Conservation (phyloP, 2,797 vertebrate genomes). For the Poeciliopsis turneri region DNA sequence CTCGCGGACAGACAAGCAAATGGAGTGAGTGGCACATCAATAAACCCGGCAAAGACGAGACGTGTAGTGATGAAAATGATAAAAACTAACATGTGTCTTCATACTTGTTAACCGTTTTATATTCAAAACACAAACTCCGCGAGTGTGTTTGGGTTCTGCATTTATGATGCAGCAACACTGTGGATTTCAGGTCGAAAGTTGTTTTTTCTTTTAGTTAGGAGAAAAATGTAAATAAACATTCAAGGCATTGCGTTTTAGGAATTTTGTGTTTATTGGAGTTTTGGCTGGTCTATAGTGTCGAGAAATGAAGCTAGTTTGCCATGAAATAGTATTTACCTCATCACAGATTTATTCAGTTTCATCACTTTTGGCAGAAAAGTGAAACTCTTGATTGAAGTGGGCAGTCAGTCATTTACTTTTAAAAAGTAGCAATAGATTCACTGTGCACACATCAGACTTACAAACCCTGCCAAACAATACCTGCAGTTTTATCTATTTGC, state of each 20-base stretch:
- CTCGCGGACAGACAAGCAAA: constrained; percentile 26
- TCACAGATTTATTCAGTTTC: neutral
- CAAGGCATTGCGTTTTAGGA: constrained; percentile 2
- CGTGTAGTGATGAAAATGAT: neutral
- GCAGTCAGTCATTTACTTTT: no score
- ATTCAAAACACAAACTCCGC: neutral
- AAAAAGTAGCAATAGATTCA: neutral
- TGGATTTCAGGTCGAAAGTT: constrained; percentile 10
- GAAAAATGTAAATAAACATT: constrained; percentile 8
- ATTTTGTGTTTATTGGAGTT: neutral
- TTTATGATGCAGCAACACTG: neutral
- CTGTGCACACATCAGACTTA: neutral
- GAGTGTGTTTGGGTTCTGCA: neutral
- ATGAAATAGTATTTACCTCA: neutral
- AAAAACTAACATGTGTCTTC: neutral
- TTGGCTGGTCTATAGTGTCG: constrained; percentile 22
- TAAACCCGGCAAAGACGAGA: constrained; percentile 9
- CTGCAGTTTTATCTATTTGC: neutral
- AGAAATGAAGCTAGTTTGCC: constrained; percentile 17
- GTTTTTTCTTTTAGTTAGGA: constrained; percentile 13
- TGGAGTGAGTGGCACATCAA: constrained; percentile 21
- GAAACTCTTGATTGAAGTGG: neutral
- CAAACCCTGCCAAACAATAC: neutral
- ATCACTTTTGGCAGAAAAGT: neutral
- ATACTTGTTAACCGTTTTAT: neutral